Conservation (phyloP, 2,113 vertebrate species). For the Excalfactoria chinensis region DNA sequence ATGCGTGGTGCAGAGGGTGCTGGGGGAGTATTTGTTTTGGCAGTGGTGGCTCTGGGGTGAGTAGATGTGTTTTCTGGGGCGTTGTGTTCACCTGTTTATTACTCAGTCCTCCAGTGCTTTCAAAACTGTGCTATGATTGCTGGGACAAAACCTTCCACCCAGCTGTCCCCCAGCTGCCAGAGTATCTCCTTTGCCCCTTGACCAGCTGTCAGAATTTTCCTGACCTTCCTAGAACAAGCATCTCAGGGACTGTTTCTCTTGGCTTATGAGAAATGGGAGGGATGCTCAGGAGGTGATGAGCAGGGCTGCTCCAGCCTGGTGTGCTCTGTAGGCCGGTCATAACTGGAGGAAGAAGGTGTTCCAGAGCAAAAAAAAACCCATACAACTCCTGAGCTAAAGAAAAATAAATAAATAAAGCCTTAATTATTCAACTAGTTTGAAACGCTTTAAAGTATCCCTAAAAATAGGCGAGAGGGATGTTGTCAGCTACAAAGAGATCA, state of each 20-base stretch:
- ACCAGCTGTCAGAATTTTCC: slow-evolving; percentile 57
- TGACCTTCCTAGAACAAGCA: neutral
- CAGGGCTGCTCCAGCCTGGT: neutral
- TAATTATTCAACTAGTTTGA: slow-evolving; percentile 63
- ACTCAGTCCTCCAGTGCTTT: slow-evolving; percentile 7
- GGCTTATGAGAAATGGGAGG: neutral
- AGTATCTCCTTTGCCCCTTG: slow-evolving; percentile 51
- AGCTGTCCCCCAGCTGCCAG: slow-evolving; percentile 51
- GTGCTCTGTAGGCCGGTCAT: neutral
- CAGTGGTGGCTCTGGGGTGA: neutral
- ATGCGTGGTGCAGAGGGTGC: neutral
- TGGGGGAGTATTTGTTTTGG: neutral
- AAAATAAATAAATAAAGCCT: neutral
- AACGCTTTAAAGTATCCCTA: slow-evolving; percentile 68
- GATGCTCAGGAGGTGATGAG: neutral
- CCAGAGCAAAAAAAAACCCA: neutral
- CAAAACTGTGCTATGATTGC: neutral
- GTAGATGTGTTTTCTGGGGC: neutral
- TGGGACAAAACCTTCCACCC: slow-evolving; percentile 3
- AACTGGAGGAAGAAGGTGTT: neutral
- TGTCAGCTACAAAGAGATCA: slow-evolving; percentile 66
- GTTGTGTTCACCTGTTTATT: slow-evolving; percentile 25
- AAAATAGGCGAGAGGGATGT: slow-evolving; percentile 61
- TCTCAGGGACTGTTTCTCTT: slow-evolving; percentile 4
- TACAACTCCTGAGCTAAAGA: neutral